Percentiles rank a stretch among this genome's conserved stretches.
Evolutionary conservation across 2,797 vertebrate genomes (phyloP).

Genomic region (Pantherophis vulpinus): DNA sequence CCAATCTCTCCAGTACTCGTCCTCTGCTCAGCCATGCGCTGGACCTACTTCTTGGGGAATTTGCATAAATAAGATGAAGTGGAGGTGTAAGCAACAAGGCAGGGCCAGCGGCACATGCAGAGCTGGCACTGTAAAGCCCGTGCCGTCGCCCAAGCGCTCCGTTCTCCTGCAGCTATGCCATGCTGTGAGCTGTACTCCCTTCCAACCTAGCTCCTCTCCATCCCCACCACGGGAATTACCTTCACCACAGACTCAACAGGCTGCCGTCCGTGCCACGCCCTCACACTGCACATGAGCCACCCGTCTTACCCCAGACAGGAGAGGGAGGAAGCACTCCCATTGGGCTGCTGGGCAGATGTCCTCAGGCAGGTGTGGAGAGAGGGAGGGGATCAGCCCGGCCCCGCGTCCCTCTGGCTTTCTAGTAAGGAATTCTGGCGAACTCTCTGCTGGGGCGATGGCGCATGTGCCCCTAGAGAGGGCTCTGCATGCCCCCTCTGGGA

Average conservation of each 20-base stretch:
- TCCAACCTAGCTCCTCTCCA: neutral
- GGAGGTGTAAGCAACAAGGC: no score
- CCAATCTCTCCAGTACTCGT: no score
- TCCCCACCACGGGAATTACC: neutral
- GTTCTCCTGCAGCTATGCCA: neutral
- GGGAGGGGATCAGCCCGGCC: neutral
- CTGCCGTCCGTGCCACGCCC: fast-evolving
- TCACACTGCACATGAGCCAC: neutral
- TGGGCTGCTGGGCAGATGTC: neutral
- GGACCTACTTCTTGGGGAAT: no score
- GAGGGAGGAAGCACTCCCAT: neutral
- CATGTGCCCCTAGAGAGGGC: neutral
- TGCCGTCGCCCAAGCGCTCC: fast-evolving
- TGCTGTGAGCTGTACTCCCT: neutral
- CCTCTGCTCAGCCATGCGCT: no score
- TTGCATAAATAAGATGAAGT: no score
- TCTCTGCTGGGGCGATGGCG: fast-evolving
- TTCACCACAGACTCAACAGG: neutral
- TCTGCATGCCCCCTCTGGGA: neutral
- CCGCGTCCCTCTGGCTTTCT: fast-evolving
- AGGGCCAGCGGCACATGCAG: no score
- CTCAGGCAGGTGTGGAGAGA: neutral
- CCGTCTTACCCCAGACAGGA: neutral
- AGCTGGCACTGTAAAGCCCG: neutral
- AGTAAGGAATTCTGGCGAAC: neutral